Conservation (phyloP, 2,797 vertebrate species). For the Discoglossus pictus region DNA sequence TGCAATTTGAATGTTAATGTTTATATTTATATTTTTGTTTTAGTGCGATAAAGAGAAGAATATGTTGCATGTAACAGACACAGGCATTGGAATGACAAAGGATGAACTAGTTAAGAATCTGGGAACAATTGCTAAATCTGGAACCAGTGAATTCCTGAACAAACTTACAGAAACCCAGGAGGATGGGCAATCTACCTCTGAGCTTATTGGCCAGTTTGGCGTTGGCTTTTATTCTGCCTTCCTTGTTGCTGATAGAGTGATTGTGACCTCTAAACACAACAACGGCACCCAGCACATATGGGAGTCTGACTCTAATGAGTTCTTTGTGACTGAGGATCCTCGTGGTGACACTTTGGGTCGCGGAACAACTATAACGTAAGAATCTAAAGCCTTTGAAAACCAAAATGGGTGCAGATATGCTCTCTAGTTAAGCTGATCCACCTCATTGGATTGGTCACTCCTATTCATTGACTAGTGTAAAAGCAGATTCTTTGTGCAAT, state of each 20-base stretch:
- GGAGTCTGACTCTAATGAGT: slow-evolving; percentile 96
- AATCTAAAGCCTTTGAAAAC: too few relatives aligned
- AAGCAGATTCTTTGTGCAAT: too few relatives aligned
- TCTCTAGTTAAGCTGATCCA: too few relatives aligned
- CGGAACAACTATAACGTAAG: slow-evolving; percentile 94
- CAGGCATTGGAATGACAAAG: slow-evolving; percentile 96
- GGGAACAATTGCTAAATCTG: slow-evolving; percentile 97
- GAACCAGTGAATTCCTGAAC: slow-evolving; percentile 96
- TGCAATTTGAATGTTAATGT: neutral
- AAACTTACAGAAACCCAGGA: slow-evolving; percentile 90
- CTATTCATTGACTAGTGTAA: too few relatives aligned
- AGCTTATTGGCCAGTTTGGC: slow-evolving; percentile 97
- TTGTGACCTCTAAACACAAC: slow-evolving; percentile 97
- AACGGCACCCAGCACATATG: slow-evolving; percentile 95
- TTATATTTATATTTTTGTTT: slow-evolving; percentile 17
- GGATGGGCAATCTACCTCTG: slow-evolving; percentile 91
- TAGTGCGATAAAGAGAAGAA: slow-evolving; percentile 98
- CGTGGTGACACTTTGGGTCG: slow-evolving; percentile 91
- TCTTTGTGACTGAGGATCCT: slow-evolving; percentile 91
- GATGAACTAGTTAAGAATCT: slow-evolving; percentile 94
- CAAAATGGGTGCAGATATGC: too few relatives aligned
- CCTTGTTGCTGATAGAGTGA: slow-evolving; percentile 95
- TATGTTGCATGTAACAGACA: slow-evolving; percentile 96
- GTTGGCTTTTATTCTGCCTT: slow-evolving; percentile 98
- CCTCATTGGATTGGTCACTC: too few relatives aligned